phyloP scores from a whole-genome alignment of 2,113 vertebrate species.

The Dicentrarchus labrax region DNA sequence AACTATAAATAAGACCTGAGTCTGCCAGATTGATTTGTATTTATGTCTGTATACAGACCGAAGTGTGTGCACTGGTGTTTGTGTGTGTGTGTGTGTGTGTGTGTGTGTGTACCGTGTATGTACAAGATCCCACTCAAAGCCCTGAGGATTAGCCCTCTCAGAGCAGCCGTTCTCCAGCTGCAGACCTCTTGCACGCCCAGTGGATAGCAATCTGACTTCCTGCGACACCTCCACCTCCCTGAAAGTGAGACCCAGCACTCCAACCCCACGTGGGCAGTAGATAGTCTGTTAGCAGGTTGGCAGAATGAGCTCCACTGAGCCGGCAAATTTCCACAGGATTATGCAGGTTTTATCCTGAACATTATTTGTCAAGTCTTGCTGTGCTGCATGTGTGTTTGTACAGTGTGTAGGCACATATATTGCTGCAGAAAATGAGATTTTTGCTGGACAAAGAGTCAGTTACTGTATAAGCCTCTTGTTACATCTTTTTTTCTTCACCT shows the following conservation, averaged over 20 bases:
- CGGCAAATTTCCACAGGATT: slow-evolving; percentile 28
- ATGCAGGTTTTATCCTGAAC: slow-evolving; percentile 38
- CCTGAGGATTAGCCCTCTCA: slow-evolving; percentile 68
- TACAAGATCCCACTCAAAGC: slow-evolving; percentile 68
- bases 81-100: slow-evolving; percentile 40
- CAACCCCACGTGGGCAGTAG: slow-evolving; percentile 44
- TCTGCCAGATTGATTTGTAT: slow-evolving; percentile 6
- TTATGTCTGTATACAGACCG: slow-evolving; percentile 28
- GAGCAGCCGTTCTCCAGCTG: slow-evolving; percentile 78
- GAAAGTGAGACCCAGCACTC: slow-evolving; percentile 67
- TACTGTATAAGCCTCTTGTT: slow-evolving; percentile 3
- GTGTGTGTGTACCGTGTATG: slow-evolving; percentile 46
- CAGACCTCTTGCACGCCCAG: slow-evolving; percentile 66
- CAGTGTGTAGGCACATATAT: background rate
- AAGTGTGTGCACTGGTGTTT: slow-evolving; percentile 4
- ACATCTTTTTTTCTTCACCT: slow-evolving; percentile 13
- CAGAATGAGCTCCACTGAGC: slow-evolving; percentile 16
- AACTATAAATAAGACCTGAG: slow-evolving; percentile 10
- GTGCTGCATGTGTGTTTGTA: slow-evolving; percentile 5
- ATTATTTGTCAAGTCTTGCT: slow-evolving; percentile 25
- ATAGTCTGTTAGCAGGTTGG: slow-evolving; percentile 62
- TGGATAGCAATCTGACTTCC: slow-evolving; percentile 73
- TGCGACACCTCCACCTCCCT: slow-evolving; percentile 70
- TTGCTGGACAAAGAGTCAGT: slow-evolving; percentile 19
- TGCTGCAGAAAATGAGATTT: slow-evolving; percentile 20